Evolutionary conservation across 92 coral and sea anemone species (phyloP).

Genomic region (Actinostola sp.): DNA sequence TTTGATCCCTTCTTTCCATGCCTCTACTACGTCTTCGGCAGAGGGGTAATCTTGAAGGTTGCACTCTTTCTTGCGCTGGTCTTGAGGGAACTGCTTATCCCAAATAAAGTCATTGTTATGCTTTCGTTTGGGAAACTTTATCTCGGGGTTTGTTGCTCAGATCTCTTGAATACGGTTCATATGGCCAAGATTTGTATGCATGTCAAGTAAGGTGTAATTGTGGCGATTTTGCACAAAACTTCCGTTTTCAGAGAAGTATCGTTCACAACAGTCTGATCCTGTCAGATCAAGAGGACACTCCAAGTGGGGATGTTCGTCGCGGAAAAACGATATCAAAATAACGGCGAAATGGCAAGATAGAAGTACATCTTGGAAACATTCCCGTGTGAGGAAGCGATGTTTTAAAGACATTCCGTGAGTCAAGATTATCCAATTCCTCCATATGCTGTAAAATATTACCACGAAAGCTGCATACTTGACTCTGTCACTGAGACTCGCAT

Average conservation of each 20-base stretch:
- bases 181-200: slow-evolving; percentile 52
- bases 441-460: slow-evolving; percentile 8
- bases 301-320: slow-evolving; percentile 1
- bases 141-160: slow-evolving; percentile 46
- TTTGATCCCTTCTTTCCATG: too few relatives aligned
- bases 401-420: too few relatives aligned
- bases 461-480: slow-evolving; percentile 22
- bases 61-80: too few relatives aligned
- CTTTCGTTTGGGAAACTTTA: slow-evolving; percentile 37
- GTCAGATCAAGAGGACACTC: slow-evolving; percentile 19
- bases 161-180: slow-evolving; percentile 56
- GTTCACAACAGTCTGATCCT: slow-evolving; percentile 20
- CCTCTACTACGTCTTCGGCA: too few relatives aligned
- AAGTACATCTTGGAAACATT: slow-evolving; percentile 19
- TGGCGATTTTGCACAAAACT: slow-evolving; percentile 54
- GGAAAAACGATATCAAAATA: slow-evolving; percentile 14
- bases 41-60: too few relatives aligned
- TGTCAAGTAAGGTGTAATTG: slow-evolving; percentile 53
- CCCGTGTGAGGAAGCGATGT: slow-evolving; percentile 6
- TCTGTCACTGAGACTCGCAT: slow-evolving; percentile 13
- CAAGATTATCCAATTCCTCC: too few relatives aligned
- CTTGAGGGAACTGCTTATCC: too few relatives aligned
- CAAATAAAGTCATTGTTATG: too few relatives aligned
- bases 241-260: slow-evolving; percentile 7
- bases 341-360: too few relatives aligned